A percentile compares a stretch with the other conserved stretches of the same genome.
phyloP scores from a whole-genome alignment of 2,888 invertebrate genomes.

The Apamea crenata region DNA sequence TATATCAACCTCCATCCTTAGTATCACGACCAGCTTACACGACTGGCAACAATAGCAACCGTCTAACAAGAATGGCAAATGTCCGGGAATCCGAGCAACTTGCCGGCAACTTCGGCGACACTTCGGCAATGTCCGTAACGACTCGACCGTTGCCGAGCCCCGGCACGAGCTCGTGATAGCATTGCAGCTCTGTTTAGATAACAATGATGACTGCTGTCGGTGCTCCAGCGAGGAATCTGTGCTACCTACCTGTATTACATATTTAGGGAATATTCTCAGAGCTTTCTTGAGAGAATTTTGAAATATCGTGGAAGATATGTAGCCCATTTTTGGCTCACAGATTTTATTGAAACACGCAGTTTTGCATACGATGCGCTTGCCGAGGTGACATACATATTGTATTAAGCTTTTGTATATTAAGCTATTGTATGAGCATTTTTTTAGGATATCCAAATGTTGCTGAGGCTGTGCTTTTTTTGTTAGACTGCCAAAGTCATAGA shows the following conservation, averaged over 20 bases:
- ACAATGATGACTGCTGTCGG: slow-evolving; percentile 13
- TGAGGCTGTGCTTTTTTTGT: background rate
- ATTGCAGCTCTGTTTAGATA: slow-evolving; percentile 38
- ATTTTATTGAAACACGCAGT: background rate
- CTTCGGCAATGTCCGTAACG: slow-evolving; percentile 23
- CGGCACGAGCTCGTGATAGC: slow-evolving; percentile 9
- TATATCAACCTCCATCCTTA: background rate
- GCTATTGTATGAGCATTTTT: background rate
- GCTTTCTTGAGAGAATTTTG: background rate
- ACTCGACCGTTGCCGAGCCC: background rate
- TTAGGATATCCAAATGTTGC: background rate
- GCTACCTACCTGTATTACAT: background rate
- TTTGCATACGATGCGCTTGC: background rate
- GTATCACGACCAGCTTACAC: background rate
- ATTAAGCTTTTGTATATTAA: background rate
- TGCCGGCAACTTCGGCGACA: background rate
- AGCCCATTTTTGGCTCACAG: background rate
- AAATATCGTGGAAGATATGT: background rate
- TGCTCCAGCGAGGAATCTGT: background rate
- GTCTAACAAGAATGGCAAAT: slow-evolving; percentile 16
- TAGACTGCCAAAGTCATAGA: background rate
- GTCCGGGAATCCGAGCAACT: background rate
- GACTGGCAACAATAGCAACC: background rate
- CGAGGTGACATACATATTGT: background rate
- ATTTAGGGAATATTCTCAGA: background rate